Conservation (phyloP, 2,888 invertebrate species). For the Pachydiplax longipennis region DNA sequence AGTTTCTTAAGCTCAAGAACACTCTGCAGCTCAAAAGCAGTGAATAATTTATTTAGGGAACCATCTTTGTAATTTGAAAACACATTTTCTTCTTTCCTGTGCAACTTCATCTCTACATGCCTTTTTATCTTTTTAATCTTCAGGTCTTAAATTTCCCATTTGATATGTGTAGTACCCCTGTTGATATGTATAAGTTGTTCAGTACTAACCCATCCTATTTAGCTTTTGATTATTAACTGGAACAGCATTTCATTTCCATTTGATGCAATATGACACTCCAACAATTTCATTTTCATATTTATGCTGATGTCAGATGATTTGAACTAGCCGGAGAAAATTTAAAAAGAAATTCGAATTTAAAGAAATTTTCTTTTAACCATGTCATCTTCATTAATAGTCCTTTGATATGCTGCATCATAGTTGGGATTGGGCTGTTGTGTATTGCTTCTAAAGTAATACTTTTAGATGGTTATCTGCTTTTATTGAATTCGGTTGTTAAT, state of each 20-base stretch:
- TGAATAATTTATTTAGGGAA: too few species aligned
- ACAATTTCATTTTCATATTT: background rate
- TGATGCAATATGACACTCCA: background rate
- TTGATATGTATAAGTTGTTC: background rate
- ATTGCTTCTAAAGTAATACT: background rate
- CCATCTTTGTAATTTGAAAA: background rate
- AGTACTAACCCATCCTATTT: background rate
- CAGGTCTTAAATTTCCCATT: background rate
- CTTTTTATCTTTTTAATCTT: background rate
- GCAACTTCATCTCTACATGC: background rate
- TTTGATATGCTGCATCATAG: background rate
- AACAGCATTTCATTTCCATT: background rate
- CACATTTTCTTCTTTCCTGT: background rate
- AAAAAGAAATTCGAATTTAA: background rate
- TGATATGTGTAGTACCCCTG: background rate
- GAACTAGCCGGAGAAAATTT: background rate
- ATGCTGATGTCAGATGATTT: background rate
- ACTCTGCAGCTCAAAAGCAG: too few species aligned
- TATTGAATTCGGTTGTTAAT: constrained; percentile 9
- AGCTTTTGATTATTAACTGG: background rate
- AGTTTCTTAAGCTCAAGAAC: too few species aligned
- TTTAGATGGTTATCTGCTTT: background rate
- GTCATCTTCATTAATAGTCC: background rate
- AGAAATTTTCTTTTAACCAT: background rate
- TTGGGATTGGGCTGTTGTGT: background rate